phyloP scores from a whole-genome alignment of 2,113 vertebrate species.

The Ophiodon elongatus region DNA sequence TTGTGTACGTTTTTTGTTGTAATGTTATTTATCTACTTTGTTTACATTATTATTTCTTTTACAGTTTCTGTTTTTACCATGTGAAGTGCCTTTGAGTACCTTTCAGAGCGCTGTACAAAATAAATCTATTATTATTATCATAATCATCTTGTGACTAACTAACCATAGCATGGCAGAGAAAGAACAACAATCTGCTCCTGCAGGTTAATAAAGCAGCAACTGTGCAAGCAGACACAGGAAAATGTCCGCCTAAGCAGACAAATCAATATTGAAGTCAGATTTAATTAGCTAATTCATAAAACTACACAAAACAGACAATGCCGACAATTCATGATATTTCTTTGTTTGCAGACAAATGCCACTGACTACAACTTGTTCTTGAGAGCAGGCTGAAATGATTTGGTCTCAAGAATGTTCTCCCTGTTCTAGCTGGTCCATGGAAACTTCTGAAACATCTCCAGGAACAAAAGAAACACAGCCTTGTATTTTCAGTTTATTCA shows the following conservation, averaged over 20 bases:
- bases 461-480: background rate
- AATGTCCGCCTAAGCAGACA: background rate
- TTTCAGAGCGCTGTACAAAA: too few relatives aligned
- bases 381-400: background rate
- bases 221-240: conserved; percentile 10
- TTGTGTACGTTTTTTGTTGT: too few relatives aligned
- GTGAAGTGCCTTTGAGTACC: too few relatives aligned
- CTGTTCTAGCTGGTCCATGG: background rate
- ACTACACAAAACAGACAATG: conserved; percentile 13
- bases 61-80: too few relatives aligned
- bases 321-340: background rate
- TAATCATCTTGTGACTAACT: background rate
- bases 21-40: too few relatives aligned
- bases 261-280: conserved; percentile 2
- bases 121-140: too few relatives aligned
- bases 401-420: background rate
- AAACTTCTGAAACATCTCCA: background rate
- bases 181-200: background rate
- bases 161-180: background rate
- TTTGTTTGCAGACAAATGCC: conserved; percentile 3
- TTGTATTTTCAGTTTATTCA: background rate
- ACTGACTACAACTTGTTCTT: background rate
- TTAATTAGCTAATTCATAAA: conserved; percentile 16
- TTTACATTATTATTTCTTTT: too few relatives aligned
- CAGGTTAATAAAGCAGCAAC: conserved; percentile 1